Evolutionary conservation across 2,797 vertebrate species (phyloP).

Genomic region (Gallinago stenura): DNA sequence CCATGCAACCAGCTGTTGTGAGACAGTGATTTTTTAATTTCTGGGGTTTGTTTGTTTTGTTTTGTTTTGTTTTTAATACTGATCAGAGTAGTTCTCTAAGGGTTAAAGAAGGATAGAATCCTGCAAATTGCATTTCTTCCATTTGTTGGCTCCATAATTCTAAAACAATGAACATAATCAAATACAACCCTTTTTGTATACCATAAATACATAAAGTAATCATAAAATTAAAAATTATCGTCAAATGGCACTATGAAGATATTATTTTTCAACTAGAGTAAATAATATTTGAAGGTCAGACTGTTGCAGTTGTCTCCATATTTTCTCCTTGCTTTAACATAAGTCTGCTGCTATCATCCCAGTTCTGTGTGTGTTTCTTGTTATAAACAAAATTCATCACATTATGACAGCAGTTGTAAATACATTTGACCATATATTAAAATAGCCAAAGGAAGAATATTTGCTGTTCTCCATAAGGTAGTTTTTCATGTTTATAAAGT

Average conservation of each 20-base stretch:
- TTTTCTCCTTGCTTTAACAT: background rate
- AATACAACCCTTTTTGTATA: background rate
- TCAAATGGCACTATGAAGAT: background rate
- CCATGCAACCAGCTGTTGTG: background rate
- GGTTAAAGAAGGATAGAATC: background rate
- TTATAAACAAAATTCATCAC: background rate
- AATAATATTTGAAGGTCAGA: background rate
- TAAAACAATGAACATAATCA: background rate
- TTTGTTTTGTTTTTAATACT: background rate
- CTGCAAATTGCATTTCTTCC: background rate
- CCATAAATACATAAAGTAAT: background rate
- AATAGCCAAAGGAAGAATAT: background rate
- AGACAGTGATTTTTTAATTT: background rate
- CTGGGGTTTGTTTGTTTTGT: background rate
- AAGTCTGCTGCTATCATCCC: background rate
- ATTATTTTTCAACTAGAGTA: background rate
- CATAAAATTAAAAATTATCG: background rate
- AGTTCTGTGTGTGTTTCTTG: background rate
- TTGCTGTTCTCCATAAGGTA: background rate
- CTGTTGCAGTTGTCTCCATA: background rate
- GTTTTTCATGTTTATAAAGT: background rate
- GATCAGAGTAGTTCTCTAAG: background rate
- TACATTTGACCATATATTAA: background rate
- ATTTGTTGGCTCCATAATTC: background rate
- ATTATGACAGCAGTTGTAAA: background rate